Evolutionary conservation across 1,140 invertebrate species (phyloP).

Genomic region (Pectinophora gossypiella): DNA sequence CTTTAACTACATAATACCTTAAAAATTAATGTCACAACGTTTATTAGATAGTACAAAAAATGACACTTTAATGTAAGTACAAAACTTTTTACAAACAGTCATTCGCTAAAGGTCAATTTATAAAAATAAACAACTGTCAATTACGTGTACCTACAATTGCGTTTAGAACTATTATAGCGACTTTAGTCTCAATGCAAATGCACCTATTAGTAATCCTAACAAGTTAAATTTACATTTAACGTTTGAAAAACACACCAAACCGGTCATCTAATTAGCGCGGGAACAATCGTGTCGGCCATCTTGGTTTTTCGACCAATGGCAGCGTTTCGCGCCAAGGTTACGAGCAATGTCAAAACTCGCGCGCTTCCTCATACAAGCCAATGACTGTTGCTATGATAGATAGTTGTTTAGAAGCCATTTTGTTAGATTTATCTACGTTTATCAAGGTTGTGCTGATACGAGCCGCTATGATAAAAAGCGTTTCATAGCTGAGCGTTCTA

Average conservation of each 20-base stretch:
- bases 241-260: conserved; percentile 60
- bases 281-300: conserved; percentile 49
- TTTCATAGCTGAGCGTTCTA: neutral
- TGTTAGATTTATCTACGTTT: conserved; percentile 18
- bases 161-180: too few species aligned
- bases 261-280: conserved; percentile 47
- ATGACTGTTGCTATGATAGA: conserved; percentile 51
- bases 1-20: too few species aligned
- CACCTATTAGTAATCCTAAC: neutral
- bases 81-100: too few species aligned
- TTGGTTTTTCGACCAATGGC: conserved; percentile 51
- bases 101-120: too few species aligned
- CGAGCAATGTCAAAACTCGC: conserved; percentile 57
- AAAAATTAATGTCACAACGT: too few species aligned
- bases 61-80: too few species aligned
- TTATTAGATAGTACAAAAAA: too few species aligned
- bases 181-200: too few species aligned
- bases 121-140: too few species aligned
- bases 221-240: conserved; percentile 13
- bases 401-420: conserved; percentile 52
- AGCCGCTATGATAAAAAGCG: neutral
- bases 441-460: neutral
- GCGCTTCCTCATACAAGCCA: conserved; percentile 59
- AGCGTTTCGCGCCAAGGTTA: conserved; percentile 41
- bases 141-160: too few species aligned